Conservation (phyloP, 2,888 invertebrate genomes). For the Drosophila ustulata region DNA sequence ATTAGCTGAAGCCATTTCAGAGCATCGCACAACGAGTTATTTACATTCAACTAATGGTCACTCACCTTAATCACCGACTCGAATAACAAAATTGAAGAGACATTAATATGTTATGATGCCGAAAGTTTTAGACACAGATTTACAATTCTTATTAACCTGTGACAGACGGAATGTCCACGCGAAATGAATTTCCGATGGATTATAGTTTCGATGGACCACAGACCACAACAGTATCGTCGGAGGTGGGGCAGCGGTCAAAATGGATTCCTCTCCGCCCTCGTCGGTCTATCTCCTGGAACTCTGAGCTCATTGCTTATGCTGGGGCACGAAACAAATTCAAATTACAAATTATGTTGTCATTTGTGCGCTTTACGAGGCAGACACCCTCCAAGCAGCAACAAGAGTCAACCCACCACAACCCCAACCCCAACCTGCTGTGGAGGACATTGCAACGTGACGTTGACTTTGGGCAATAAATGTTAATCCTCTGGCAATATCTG, state of each 20-base stretch:
- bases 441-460: slow-evolving; percentile 32
- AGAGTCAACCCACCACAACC: background rate
- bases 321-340: slow-evolving; percentile 80
- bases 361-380: slow-evolving; percentile 70
- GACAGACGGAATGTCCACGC: slow-evolving; percentile 29
- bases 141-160: slow-evolving; percentile 30
- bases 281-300: background rate
- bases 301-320: slow-evolving; percentile 76
- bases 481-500: slow-evolving; percentile 47
- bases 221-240: slow-evolving; percentile 16
- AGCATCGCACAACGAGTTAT: too few species aligned
- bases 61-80: too few species aligned
- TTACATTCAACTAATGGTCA: too few species aligned
- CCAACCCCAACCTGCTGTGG: slow-evolving; percentile 1
- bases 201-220: slow-evolving; percentile 13
- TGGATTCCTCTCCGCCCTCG: background rate
- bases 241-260: background rate
- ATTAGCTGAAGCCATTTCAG: slow-evolving; percentile 8
- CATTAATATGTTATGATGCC: background rate
- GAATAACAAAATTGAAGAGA: too few species aligned
- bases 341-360: slow-evolving; percentile 81
- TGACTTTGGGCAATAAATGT: slow-evolving; percentile 48
- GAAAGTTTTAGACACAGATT: slow-evolving; percentile 13
- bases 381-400: background rate
- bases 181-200: slow-evolving; percentile 55